phyloP scores from a whole-genome alignment of 2,113 vertebrate genomes.

The Catagonus wagneri region DNA sequence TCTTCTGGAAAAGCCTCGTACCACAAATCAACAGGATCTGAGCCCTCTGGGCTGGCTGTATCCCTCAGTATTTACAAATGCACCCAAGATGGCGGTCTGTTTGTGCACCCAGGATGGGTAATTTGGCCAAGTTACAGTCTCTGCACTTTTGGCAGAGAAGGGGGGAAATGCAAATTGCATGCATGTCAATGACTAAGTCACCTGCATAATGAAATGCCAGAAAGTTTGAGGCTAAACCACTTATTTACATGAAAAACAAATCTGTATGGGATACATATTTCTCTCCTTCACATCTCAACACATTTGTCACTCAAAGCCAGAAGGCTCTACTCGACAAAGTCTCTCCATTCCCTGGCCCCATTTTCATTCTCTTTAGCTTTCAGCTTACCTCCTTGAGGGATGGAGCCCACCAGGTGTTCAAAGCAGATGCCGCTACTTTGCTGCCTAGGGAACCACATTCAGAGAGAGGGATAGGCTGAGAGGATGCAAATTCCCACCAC shows the following conservation, averaged over 20 bases:
- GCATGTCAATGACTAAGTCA: background rate
- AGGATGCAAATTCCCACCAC: background rate
- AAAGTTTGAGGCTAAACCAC: constrained; percentile 47
- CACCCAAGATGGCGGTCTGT: background rate
- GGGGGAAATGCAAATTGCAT: constrained; percentile 5
- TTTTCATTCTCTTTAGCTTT: constrained; percentile 55
- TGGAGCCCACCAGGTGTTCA: constrained; percentile 43
- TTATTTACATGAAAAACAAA: constrained; percentile 66
- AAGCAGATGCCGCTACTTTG: background rate
- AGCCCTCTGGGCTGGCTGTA: background rate
- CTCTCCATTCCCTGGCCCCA: background rate
- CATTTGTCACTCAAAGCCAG: constrained; percentile 67
- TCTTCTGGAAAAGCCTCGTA: background rate
- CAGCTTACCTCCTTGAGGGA: constrained; percentile 47
- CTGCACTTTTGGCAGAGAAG: constrained; percentile 55
- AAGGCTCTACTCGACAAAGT: constrained; percentile 37
- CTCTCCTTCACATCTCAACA: constrained; percentile 58
- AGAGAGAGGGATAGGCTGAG: background rate
- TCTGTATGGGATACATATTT: background rate
- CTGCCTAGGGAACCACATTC: constrained; percentile 2
- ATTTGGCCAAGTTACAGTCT: background rate
- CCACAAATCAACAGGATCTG: background rate
- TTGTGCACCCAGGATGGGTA: background rate
- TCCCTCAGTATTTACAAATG: background rate
- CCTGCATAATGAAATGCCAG: constrained; percentile 58